A percentile compares a stretch with the other conserved stretches of the same genome.
These are phyloP conservation scores for Drosophila histrio DNA, from an alignment of 2,888 invertebrate genomes.

Conservation along the genomic window DNA sequence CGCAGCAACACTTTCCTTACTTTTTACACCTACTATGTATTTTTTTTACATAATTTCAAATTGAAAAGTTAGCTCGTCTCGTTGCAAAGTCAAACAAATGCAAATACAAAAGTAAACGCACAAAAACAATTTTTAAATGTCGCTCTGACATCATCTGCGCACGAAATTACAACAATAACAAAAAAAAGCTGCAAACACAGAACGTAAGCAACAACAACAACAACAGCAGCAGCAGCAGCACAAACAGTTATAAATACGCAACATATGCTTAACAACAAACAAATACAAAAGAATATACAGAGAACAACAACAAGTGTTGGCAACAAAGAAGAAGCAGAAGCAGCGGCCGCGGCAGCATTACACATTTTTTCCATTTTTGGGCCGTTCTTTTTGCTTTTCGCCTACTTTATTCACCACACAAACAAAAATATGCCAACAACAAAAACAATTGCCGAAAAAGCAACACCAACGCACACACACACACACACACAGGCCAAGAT, in stretches of 20 bases:
- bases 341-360: no score
- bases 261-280: slow-evolving; percentile 34
- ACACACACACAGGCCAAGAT: slow-evolving; percentile 55
- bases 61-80: not conserved
- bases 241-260: slow-evolving; percentile 1
- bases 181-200: slow-evolving; percentile 18
- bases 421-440: slow-evolving; percentile 60
- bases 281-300: slow-evolving; percentile 11
- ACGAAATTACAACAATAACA: slow-evolving; percentile 22
- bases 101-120: slow-evolving; percentile 35
- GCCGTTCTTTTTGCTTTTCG: slow-evolving; percentile 37
- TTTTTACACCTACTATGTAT: not conserved
- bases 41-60: slow-evolving; percentile 9
- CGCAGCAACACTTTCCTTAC: slow-evolving; percentile 1
- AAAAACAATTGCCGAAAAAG: slow-evolving; percentile 50
- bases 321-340: slow-evolving; percentile 3
- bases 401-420: slow-evolving; percentile 62
- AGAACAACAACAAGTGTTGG: slow-evolving; percentile 11
- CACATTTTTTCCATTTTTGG: slow-evolving; percentile 52
- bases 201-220: not conserved
- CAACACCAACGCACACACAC: slow-evolving; percentile 34
- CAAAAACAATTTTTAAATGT: slow-evolving; percentile 51
- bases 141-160: slow-evolving; percentile 71
- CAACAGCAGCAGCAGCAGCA: not conserved
- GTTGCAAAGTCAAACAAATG: slow-evolving; percentile 18